A percentile compares a stretch with the other conserved stretches of the same genome.
Evolutionary conservation across 1,140 invertebrate genomes (phyloP).

Genomic region (Drosophila mojavensis): DNA sequence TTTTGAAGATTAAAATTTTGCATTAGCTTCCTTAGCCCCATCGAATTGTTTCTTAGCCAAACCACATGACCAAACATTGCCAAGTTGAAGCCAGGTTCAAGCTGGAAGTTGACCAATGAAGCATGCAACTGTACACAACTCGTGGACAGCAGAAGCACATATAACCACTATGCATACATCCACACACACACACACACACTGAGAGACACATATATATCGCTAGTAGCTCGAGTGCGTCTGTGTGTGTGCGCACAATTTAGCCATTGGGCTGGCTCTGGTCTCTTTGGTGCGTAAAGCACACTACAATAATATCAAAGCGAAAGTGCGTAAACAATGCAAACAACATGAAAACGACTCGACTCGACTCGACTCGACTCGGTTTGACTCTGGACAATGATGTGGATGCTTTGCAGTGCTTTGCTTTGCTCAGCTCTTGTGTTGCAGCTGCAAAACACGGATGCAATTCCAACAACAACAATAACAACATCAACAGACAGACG

Average conservation of each 20-base stretch:
- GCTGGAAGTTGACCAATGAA: slow-evolving; percentile 2
- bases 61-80: background rate
- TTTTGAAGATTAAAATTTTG: background rate
- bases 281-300: slow-evolving; percentile 49
- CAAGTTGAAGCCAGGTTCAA: slow-evolving; percentile 2
- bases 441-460: slow-evolving; percentile 20
- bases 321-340: slow-evolving; percentile 82
- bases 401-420: background rate
- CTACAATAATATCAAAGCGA: slow-evolving; percentile 81
- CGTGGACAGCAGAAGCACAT: background rate
- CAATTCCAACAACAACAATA: slow-evolving; percentile 27
- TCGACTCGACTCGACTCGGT: slow-evolving; percentile 27
- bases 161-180: background rate
- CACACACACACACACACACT: background rate
- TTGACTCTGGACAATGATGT: slow-evolving; percentile 16
- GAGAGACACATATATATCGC: background rate
- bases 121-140: slow-evolving; percentile 19
- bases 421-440: slow-evolving; percentile 9
- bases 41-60: background rate
- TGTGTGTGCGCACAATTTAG: background rate
- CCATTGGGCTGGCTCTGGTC: background rate
- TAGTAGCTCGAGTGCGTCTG: background rate
- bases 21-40: background rate
- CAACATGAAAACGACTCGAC: slow-evolving; percentile 60
- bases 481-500: slow-evolving; percentile 16